Percentiles rank a stretch among this genome's conserved stretches.
Evolutionary conservation across 2,888 invertebrate genomes (phyloP).

Genomic region (Lydus trimaculatus): DNA sequence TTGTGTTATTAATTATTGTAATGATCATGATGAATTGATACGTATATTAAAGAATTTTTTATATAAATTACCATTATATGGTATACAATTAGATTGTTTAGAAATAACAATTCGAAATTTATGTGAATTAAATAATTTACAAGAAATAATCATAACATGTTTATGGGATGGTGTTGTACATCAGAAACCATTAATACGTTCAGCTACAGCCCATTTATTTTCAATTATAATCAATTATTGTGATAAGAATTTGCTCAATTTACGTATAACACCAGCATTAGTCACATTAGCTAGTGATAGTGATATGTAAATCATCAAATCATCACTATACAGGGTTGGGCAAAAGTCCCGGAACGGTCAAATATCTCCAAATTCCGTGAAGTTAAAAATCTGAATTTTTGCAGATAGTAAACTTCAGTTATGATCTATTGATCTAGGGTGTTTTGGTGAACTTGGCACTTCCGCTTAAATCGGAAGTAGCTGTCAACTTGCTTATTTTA

Average conservation of each 20-base stretch:
- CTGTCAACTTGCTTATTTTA: no score
- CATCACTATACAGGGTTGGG: no score
- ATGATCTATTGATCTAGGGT: no score
- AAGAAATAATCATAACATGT: conserved; percentile 66
- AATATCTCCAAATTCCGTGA: no score
- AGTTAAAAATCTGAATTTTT: no score
- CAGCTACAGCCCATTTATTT: conserved; percentile 68
- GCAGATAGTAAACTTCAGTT: no score
- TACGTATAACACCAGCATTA: conserved; percentile 72
- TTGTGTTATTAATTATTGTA: conserved; percentile 64
- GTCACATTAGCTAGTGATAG: conserved; percentile 74
- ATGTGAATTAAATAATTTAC: conserved; percentile 57
- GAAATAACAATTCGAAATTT: conserved; percentile 56
- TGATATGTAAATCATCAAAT: conserved; percentile 65
- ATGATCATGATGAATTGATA: conserved; percentile 61
- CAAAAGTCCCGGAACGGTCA: no score
- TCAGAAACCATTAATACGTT: conserved; percentile 67
- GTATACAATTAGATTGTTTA: conserved; percentile 61
- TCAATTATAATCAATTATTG: conserved; percentile 65
- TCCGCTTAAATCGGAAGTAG: no score
- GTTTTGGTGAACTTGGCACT: no score
- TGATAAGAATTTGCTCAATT: conserved; percentile 64
- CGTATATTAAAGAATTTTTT: conserved; percentile 67
- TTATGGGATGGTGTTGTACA: conserved; percentile 75
- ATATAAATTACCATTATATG: conserved; percentile 63